These are phyloP conservation scores for Leptothorax acervorum DNA, from an alignment of 2,888 invertebrate genomes.

Conservation along the genomic window DNA sequence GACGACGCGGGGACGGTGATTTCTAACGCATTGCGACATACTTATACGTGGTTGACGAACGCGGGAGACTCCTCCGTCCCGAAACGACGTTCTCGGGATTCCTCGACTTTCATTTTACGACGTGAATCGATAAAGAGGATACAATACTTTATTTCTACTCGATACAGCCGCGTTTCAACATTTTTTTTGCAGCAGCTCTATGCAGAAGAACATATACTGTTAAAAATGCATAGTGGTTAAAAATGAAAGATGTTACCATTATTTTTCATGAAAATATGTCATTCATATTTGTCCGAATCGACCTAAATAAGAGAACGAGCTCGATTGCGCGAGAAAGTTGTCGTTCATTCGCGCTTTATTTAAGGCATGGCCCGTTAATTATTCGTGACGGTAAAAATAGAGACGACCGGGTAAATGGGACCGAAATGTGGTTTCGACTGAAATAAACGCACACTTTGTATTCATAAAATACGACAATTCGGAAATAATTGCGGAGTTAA, in stretches of 20 bases:
- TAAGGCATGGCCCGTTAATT: background rate
- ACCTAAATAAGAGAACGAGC: background rate
- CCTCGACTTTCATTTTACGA: slow-evolving; percentile 1
- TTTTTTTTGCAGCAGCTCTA: background rate
- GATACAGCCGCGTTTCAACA: background rate
- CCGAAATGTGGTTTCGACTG: background rate
- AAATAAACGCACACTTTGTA: background rate
- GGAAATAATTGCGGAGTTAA: background rate
- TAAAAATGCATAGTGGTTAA: background rate
- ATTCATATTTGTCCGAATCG: background rate
- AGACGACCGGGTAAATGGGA: background rate
- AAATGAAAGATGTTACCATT: background rate
- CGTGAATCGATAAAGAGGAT: background rate
- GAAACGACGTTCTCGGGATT: background rate
- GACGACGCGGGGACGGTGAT: slow-evolving; percentile 32
- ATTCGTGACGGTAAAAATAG: background rate
- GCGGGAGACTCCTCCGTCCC: background rate
- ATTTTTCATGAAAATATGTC: background rate
- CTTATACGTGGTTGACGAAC: background rate
- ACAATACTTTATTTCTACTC: background rate
- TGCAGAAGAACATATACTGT: background rate
- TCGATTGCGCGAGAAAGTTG: background rate
- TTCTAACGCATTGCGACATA: background rate
- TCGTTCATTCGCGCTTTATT: background rate
- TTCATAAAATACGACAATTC: background rate